These are phyloP conservation scores for Xenopus laevis DNA, from an alignment of 2,113 vertebrate species.

Conservation along the genomic window DNA sequence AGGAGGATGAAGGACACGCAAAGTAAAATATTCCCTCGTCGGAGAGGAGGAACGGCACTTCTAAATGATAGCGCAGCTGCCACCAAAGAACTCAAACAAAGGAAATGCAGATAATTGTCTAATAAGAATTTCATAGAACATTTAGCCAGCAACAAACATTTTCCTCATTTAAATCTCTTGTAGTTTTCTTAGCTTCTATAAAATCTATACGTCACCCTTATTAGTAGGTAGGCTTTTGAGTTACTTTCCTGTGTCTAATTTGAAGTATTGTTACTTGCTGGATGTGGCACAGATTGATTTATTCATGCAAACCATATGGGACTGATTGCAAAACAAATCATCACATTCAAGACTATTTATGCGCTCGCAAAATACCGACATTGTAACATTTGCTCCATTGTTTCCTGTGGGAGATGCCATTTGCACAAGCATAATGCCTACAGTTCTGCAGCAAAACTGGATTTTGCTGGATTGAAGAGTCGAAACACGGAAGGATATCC, in stretches of 20 bases:
- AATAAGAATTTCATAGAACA: slow-evolving; percentile 47
- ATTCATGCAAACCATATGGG: slow-evolving; percentile 45
- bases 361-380: slow-evolving; percentile 40
- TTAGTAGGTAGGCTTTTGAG: slow-evolving; percentile 44
- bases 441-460: slow-evolving; percentile 17
- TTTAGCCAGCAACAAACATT: slow-evolving; percentile 44
- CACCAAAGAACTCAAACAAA: slow-evolving; percentile 42
- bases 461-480: not conserved
- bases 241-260: slow-evolving; percentile 44
- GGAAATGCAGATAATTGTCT: slow-evolving; percentile 42
- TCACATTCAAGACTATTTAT: slow-evolving; percentile 46
- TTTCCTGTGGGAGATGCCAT: slow-evolving; percentile 32
- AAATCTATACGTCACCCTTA: slow-evolving; percentile 46
- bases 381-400: slow-evolving; percentile 44
- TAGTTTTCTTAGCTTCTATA: slow-evolving; percentile 38
- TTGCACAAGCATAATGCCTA: slow-evolving; percentile 25
- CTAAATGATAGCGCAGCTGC: slow-evolving; percentile 37
- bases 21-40: slow-evolving; percentile 24
- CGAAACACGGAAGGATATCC: not conserved
- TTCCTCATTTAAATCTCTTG: slow-evolving; percentile 44
- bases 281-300: slow-evolving; percentile 44
- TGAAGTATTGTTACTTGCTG: slow-evolving; percentile 43
- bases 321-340: slow-evolving; percentile 47
- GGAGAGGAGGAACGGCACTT: slow-evolving; percentile 15
- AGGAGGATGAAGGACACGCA: slow-evolving; percentile 17